phyloP scores from a whole-genome alignment of 2,888 invertebrate species.

The Orgyia antiqua region DNA sequence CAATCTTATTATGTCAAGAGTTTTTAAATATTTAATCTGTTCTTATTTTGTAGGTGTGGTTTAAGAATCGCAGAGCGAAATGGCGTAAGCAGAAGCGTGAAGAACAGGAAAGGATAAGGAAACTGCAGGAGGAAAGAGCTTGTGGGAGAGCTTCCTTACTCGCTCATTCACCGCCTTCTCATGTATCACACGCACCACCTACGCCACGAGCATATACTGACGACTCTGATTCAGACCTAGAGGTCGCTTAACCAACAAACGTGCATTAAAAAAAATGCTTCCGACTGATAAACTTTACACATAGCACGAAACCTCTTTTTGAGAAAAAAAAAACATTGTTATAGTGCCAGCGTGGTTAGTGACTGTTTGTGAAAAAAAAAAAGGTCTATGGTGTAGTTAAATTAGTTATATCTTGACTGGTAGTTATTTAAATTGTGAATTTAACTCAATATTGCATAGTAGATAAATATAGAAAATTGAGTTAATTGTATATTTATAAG shows the following conservation, averaged over 20 bases:
- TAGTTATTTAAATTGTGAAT: no score
- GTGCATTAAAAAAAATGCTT: neutral
- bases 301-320: no score
- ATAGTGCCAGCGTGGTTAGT: slow-evolving; percentile 6
- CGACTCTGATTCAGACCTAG: slow-evolving; percentile 88
- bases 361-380: slow-evolving; percentile 12
- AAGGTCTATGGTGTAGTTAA: slow-evolving; percentile 7
- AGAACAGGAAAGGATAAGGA: slow-evolving; percentile 88
- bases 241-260: slow-evolving; percentile 81
- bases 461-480: no score
- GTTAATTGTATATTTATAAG: no score
- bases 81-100: slow-evolving; percentile 97
- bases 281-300: no score
- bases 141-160: slow-evolving; percentile 59
- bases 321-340: slow-evolving; percentile 3
- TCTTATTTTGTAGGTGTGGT: slow-evolving; percentile 88
- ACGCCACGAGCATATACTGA: slow-evolving; percentile 76
- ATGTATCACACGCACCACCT: slow-evolving; percentile 40
- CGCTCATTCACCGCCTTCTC: slow-evolving; percentile 38
- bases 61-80: slow-evolving; percentile 96
- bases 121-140: slow-evolving; percentile 87
- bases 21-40: neutral
- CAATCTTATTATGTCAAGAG: neutral
- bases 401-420: neutral
- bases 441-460: no score